Evolutionary conservation across 2,113 vertebrate genomes (phyloP), one percentile per base, ranked within the genome.

Genomic region (Corydoras maculifer): DNA sequence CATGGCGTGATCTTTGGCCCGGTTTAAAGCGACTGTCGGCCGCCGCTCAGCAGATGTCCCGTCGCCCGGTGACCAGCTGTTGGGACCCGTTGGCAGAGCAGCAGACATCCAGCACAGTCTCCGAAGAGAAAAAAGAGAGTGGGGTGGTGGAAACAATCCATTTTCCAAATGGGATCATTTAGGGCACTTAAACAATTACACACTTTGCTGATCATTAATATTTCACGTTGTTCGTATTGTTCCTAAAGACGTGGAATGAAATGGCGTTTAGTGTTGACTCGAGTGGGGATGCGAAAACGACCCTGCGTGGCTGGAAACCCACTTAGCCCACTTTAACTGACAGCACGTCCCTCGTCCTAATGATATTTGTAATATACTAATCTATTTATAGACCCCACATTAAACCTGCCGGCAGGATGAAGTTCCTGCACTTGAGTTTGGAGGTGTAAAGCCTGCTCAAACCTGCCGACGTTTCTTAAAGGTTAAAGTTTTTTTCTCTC

Each of bases 21-120:
- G 75, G 80, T 83, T 84, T 82, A 78, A 84, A 63, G 78, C 72
- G 75, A 73, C 72, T 68, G 50, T 66, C 58, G 61, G 62, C 53
- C 72, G 64, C 86, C 94, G 93, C 88, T 90, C 88, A 89, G 94
- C 95, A 97, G 94, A 94, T 97, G 94, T 93, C 92, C 81, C 79
- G 50, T 50, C 70, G 89, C 87, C 91, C 89, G 90, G 88, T 88
- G 83, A 91, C 88, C 96, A 97, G 95, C 94, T 98, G 94, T 92
- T 85, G 83, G 90, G 83, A 83, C 86, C 82, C 88, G 84, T 89
- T 87, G 83, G 92, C 89, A 85, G 70, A 71, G 81, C 18, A 87
- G 86, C 88, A 82, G 86, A 77, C 84, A 86, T 91, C 87, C 86
- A 84, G 85, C 90, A 85, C 57, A 50, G 57, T 59, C 87, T 89